These are phyloP conservation scores for Beaufortia kweichowensis DNA, from an alignment of 2,113 vertebrate genomes.

Conservation along the genomic window DNA sequence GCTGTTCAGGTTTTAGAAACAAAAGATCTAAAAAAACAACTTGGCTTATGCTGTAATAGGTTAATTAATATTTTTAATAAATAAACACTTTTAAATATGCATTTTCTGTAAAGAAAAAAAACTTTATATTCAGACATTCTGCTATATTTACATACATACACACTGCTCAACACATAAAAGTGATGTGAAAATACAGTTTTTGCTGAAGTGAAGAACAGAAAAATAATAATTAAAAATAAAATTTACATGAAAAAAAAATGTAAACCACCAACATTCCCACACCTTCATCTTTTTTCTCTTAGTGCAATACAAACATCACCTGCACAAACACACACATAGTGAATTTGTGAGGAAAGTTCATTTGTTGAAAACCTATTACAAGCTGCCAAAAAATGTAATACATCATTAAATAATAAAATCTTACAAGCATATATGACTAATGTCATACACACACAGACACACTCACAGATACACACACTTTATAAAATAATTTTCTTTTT, in stretches of 20 bases:
- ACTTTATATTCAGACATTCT: background rate
- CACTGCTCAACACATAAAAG: conserved; percentile 13
- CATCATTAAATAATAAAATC: conserved; percentile 33
- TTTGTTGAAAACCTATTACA: conserved; percentile 35
- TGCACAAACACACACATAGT: background rate
- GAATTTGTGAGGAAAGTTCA: conserved; percentile 7
- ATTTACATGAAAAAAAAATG: background rate
- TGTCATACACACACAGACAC: conserved; percentile 1
- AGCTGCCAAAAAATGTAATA: conserved; percentile 23
- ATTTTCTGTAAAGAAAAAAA: no score
- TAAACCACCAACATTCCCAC: background rate
- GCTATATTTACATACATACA: conserved; percentile 1
- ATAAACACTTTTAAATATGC: no score
- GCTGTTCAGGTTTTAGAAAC: no score
- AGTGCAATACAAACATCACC: background rate
- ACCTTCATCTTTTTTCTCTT: background rate
- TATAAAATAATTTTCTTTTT: conserved; percentile 24
- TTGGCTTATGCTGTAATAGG: no score
- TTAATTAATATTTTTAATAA: no score
- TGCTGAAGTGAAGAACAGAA: conserved; percentile 12
- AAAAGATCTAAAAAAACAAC: no score
- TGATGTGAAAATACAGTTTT: background rate
- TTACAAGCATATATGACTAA: conserved; percentile 13
- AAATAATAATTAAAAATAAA: background rate
- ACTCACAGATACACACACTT: conserved; percentile 9